Evolutionary conservation across 2,113 vertebrate genomes (phyloP).

Genomic region (Girardinichthys multiradiatus): DNA sequence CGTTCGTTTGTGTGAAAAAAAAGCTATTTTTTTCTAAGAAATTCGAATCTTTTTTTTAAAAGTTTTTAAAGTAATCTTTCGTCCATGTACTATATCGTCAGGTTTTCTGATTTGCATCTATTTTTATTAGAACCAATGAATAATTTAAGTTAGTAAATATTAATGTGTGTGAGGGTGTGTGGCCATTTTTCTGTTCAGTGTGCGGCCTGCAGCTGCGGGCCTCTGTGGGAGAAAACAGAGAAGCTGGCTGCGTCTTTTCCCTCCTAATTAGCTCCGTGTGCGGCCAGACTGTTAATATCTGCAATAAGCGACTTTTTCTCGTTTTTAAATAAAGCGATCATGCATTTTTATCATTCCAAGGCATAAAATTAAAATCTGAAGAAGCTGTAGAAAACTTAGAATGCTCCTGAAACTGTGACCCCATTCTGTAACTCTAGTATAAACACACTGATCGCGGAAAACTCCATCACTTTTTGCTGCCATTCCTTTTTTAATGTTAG

Average conservation of each 20-base stretch:
- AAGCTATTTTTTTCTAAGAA: not conserved
- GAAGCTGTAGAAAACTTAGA: too few species aligned
- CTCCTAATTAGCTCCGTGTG: not conserved
- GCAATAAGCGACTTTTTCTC: not conserved
- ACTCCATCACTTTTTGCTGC: not conserved
- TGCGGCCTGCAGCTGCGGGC: conserved; percentile 38
- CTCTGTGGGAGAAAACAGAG: conserved; percentile 1
- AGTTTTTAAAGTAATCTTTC: not conserved
- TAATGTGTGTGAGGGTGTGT: conserved; percentile 7
- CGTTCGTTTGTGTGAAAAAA: not conserved
- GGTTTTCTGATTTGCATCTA: not conserved
- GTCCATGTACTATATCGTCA: not conserved
- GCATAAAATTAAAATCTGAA: not conserved
- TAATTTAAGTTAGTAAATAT: not conserved
- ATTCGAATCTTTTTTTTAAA: not conserved
- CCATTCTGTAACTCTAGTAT: not conserved
- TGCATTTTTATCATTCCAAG: not conserved
- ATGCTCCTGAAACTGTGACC: not conserved
- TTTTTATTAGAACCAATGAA: not conserved
- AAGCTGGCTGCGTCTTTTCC: not conserved
- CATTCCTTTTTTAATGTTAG: not conserved
- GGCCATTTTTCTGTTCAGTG: conserved; percentile 21
- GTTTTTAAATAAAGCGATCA: not conserved
- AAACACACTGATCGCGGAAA: not conserved
- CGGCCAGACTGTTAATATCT: not conserved